A percentile compares a stretch with the other conserved stretches of the same genome.
Evolutionary conservation across 2,113 vertebrate genomes (phyloP).

Genomic region (Sarotherodon lohbergeri): DNA sequence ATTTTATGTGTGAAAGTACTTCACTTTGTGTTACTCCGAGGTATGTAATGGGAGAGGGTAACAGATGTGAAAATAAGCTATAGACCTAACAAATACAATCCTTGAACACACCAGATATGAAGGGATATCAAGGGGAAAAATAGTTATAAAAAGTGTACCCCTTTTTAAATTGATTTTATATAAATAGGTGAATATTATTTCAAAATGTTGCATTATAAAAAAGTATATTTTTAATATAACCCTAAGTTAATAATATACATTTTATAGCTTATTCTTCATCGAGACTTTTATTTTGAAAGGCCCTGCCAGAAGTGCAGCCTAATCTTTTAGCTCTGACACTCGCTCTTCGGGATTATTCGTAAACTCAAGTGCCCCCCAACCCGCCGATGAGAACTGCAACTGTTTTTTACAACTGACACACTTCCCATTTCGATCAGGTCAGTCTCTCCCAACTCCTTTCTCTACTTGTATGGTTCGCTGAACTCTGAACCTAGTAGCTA

Average conservation of each 20-base stretch:
- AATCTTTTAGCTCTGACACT: background rate
- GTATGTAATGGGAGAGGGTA: background rate
- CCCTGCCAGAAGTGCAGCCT: background rate
- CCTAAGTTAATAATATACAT: background rate
- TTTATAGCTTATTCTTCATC: background rate
- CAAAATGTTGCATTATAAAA: background rate
- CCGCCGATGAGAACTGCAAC: background rate
- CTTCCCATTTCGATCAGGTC: constrained; percentile 39
- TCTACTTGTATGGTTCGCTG: background rate
- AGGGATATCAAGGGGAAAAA: accelerated
- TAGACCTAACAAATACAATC: background rate
- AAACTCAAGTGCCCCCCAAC: constrained; percentile 43
- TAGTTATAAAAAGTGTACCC: background rate
- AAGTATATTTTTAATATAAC: background rate
- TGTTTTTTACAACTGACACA: constrained; percentile 49
- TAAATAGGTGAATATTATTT: background rate
- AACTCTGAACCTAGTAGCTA: background rate
- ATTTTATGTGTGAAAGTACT: background rate
- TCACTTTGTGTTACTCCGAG: background rate
- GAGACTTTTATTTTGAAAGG: constrained; percentile 18
- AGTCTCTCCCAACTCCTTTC: background rate
- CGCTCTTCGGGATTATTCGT: background rate
- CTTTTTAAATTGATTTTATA: background rate
- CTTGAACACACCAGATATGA: background rate
- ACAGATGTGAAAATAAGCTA: background rate